Percentiles rank a stretch among this genome's conserved stretches.
Conservation (phyloP, 2,888 invertebrate species). For the Trileptium ribeirensis region DNA sequence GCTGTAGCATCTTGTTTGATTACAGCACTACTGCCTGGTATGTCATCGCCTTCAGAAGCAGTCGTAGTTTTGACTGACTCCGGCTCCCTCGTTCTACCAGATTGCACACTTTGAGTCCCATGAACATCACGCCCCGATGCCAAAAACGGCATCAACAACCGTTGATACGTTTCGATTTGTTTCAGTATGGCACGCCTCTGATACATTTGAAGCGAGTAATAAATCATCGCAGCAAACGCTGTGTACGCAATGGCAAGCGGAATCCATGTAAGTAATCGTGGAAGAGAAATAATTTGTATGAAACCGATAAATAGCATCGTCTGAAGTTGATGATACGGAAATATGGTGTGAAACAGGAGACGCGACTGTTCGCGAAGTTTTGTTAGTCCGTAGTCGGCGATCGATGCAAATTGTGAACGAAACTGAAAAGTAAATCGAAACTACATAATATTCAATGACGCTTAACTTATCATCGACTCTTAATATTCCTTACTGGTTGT, state of each 20-base stretch:
- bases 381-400: background rate
- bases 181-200: background rate
- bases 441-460: too few species aligned
- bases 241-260: background rate
- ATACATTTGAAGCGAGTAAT: slow-evolving; percentile 8
- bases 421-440: slow-evolving; percentile 6
- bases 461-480: too few species aligned
- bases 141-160: background rate
- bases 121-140: too few species aligned
- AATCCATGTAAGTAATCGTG: slow-evolving; percentile 1
- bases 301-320: slow-evolving; percentile 14
- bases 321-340: slow-evolving; percentile 17
- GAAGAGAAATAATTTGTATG: slow-evolving; percentile 12
- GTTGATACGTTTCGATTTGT: background rate
- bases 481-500: too few species aligned
- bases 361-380: slow-evolving; percentile 2
- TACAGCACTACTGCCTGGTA: too few species aligned
- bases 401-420: background rate
- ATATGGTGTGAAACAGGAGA: background rate
- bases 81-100: too few species aligned
- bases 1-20: too few species aligned
- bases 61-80: too few species aligned
- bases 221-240: slow-evolving; percentile 9
- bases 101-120: too few species aligned
- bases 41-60: too few species aligned